Percentiles rank a stretch among this genome's conserved stretches.
Conservation (phyloP, 2,113 vertebrate species). For the Dromas ardeola region DNA sequence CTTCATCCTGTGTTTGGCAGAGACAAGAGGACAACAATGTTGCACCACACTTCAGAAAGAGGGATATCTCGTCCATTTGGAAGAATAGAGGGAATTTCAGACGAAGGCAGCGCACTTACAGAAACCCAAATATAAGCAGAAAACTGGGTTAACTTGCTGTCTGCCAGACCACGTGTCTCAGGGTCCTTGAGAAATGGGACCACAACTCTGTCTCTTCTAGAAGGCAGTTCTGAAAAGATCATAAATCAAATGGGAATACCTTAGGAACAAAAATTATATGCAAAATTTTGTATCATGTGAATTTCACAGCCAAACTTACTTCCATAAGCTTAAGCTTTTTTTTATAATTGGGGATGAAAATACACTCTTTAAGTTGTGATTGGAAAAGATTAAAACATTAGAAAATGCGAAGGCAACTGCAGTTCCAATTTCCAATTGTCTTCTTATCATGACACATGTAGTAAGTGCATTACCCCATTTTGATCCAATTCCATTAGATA, state of each 20-base stretch:
- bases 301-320: background rate
- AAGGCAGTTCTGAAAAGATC: background rate
- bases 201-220: background rate
- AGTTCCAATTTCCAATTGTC: background rate
- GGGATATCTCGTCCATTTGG: background rate
- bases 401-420: background rate
- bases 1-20: background rate
- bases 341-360: background rate
- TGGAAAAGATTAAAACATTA: background rate
- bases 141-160: background rate
- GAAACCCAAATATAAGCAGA: background rate
- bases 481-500: conserved; percentile 13
- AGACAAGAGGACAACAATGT: background rate
- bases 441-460: background rate
- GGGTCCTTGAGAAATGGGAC: background rate
- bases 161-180: background rate
- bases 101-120: background rate
- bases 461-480: conserved; percentile 19
- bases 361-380: background rate
- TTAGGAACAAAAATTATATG: background rate
- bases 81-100: background rate
- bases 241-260: background rate
- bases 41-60: background rate
- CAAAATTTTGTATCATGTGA: background rate
- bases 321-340: background rate